Base-by-base conservation (phyloP, 2,888 invertebrate species). In the Therioaphis trifolii region DNA sequence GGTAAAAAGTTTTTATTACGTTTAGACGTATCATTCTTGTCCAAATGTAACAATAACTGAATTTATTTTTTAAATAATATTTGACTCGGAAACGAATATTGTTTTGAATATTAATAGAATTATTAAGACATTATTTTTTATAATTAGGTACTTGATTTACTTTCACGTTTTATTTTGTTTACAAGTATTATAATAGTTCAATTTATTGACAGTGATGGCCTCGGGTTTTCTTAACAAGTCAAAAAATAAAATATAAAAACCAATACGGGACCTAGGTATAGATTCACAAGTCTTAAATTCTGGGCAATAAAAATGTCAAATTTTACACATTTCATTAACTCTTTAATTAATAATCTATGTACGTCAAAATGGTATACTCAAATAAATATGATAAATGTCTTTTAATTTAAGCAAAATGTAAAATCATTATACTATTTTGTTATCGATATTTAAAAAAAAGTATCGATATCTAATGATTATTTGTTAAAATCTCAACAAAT, bases 101-200 rank as follows among this genome's bases (percentile, higher is more conserved):
- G 46, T 77, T 77, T 63, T 21, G 46, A 21, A 49, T 63, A 35
- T n/a, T n/a, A n/a, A n/a, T n/a, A 21, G 52, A 78, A 68, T 49
- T 69, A 78, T 55, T 18, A 40, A 40, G 15, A 68, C 78, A 24
- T 11, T 15, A 78, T 55, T 52, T 18, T 78, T 40, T 40, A 52
- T 68, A 78, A 68, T 55, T 78, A 68, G 68, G 52, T 68, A 52
- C 68, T 68, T 78, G 40, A 78, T 78, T 78, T 68, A 55, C 78
- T 68, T 77, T 55, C 40, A 40, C 40, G n/a, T 68, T 78, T 68
- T 52, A 78, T 78, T 75, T 55, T 68, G 24, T 78, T 68, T n/a
- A n/a, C n/a, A n/a, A n/a, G n/a, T 52, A 24, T 12, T 27, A 24
- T 52, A 40, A 18, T 40, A 27, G 52, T 78, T 68, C 68, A 12